Evolutionary conservation across 1,140 invertebrate genomes (phyloP), one percentile per base, ranked within the genome.

Genomic region (Bicyclus anynana): DNA sequence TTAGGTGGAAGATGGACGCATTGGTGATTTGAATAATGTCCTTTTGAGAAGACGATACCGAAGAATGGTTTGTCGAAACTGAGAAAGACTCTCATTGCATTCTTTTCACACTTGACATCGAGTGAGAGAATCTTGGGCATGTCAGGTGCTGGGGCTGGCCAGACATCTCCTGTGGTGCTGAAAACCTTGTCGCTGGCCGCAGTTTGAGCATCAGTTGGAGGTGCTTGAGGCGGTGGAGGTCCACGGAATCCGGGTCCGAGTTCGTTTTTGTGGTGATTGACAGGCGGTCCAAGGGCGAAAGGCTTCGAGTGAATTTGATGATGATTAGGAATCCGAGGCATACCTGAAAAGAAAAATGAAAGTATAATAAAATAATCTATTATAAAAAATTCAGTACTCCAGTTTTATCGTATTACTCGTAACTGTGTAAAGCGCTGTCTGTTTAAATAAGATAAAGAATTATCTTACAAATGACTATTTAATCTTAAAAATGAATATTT

Each of bases 31-130:
- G 95, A 96, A 87, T 97, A 97, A 77, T 97, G 95, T 10, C 96
- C 96, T 81, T 97, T 97, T 50, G 95, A 96, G 88, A 98, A 98
- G 21, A 98, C 95, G 53, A 98, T 97, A 2, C 97, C 97, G 72
- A 96, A 97, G 90, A 98, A 98, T 1, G 97, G 96, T 74, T 97
- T 95, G 72, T 98, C 97, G 72, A 98, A 98, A 56, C 95, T 95
- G 1, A 98, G 90, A 67, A 95, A 96, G 1, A 98, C 96, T 77
- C 96, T 94, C 97, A 98, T 98, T 33, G 95, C 91, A 76, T 94
- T 97, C 77, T 97, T 98, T 84, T 98, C 97, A 84, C 97, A 98
- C 81, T 97, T 97, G 0, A 98, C 97, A 72, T 98, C 96, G 0
- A 98, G 86, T 2, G 95, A 95, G 2, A 96, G 92, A 48, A 97